These are phyloP conservation scores for Seriola rivoliana DNA, from an alignment of 2,113 vertebrate genomes.

Conservation along the genomic window DNA sequence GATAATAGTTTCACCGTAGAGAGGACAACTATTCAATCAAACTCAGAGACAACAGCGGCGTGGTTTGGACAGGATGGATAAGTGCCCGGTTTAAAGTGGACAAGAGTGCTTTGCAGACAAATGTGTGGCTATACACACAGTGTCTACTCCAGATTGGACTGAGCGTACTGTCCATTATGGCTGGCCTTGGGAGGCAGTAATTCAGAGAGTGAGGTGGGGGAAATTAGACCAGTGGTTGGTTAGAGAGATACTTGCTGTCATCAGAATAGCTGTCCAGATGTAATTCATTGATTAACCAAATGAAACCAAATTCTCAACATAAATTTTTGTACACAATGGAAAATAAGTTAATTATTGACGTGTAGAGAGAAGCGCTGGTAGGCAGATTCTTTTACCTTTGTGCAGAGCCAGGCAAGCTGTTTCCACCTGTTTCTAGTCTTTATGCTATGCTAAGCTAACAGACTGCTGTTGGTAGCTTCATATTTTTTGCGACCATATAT, in stretches of 20 bases:
- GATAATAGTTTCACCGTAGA: slow-evolving; percentile 29
- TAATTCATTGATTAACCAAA: background rate
- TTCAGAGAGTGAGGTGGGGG: background rate
- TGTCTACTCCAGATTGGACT: slow-evolving; percentile 1
- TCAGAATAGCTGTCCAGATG: background rate
- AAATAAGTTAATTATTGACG: background rate
- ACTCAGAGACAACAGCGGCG: slow-evolving; percentile 4
- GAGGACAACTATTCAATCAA: slow-evolving; percentile 34
- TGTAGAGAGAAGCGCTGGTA: background rate
- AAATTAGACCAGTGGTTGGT: slow-evolving; percentile 4
- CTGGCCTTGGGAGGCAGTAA: background rate
- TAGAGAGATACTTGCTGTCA: background rate
- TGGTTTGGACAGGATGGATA: slow-evolving; percentile 11
- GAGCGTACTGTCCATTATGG: background rate
- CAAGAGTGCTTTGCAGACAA: slow-evolving; percentile 22
- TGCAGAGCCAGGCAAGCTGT: background rate
- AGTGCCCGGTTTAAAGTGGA: slow-evolving; percentile 28
- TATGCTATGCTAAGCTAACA: background rate
- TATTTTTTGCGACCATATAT: background rate
- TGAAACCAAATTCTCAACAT: background rate
- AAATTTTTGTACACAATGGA: background rate
- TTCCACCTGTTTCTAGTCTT: background rate
- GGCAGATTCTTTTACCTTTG: background rate
- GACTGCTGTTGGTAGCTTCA: background rate
- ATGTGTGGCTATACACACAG: background rate